phyloP scores from a whole-genome alignment of 2,797 vertebrate genomes.

The Halcyon badia region DNA sequence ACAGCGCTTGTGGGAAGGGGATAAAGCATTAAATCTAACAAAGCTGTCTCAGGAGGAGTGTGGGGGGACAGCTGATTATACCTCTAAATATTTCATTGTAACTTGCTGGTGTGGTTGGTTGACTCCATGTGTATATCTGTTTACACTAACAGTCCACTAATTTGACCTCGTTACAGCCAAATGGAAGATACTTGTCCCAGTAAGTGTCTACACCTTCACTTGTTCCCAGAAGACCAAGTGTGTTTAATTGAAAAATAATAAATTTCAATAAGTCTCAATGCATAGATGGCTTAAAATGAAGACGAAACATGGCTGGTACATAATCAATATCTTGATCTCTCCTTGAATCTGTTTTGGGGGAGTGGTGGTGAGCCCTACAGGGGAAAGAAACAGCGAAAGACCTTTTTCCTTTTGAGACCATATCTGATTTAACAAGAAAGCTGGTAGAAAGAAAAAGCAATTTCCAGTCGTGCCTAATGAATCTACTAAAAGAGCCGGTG shows the following conservation, averaged over 20 bases:
- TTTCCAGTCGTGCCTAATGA: not conserved
- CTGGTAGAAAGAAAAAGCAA: not conserved
- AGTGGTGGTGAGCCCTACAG: too few species aligned
- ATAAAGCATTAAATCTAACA: not conserved
- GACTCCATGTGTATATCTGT: accelerated
- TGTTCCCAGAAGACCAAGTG: not conserved
- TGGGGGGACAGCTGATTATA: accelerated
- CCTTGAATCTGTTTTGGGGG: not conserved
- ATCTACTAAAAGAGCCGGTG: not conserved
- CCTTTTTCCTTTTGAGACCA: not conserved
- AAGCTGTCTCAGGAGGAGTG: not conserved
- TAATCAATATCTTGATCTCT: not conserved
- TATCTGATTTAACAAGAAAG: not conserved
- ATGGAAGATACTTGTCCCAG: accelerated
- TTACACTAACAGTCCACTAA: not conserved
- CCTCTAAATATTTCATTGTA: not conserved
- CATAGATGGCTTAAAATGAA: not conserved
- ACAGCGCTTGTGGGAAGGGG: not conserved
- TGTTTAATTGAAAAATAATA: not conserved
- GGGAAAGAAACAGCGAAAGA: not conserved
- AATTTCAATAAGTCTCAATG: not conserved
- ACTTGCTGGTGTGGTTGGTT: accelerated
- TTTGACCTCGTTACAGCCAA: accelerated
- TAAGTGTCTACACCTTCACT: accelerated
- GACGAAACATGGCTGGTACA: not conserved